Conservation (phyloP, 2,113 vertebrate genomes). For the Brachyhypopomus occidentalis region DNA sequence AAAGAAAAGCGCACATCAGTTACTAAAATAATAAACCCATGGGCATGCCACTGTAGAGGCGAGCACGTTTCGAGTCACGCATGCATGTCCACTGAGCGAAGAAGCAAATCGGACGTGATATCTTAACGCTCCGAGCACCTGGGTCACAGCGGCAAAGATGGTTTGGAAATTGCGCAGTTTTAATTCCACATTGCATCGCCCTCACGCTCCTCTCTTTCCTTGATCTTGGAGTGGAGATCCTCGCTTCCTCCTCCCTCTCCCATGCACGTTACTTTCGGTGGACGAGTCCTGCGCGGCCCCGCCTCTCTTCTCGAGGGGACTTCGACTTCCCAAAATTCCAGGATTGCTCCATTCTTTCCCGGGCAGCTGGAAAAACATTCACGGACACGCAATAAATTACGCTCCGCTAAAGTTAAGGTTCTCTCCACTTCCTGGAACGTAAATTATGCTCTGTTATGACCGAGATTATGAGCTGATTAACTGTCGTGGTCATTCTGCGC, state of each 20-base stretch:
- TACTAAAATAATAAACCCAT: conserved; percentile 44
- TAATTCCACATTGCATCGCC: conserved; percentile 69
- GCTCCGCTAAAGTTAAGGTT: not conserved
- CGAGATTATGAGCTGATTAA: not conserved
- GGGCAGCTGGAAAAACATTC: conserved; percentile 45
- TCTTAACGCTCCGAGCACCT: conserved; percentile 24
- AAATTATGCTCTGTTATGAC: not conserved
- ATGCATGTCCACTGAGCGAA: conserved; percentile 31
- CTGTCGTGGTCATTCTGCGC: not conserved
- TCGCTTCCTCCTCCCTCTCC: conserved; percentile 43
- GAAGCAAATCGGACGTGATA: conserved; percentile 13
- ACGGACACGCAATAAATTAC: conserved; percentile 7
- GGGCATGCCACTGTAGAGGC: conserved; percentile 17
- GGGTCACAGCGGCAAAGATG: conserved; percentile 45
- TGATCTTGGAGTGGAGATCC: conserved; percentile 46
- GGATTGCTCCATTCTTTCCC: conserved; percentile 56
- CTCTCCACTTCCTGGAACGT: not conserved
- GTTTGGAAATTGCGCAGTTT: conserved; percentile 77
- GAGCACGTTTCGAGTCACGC: conserved; percentile 18
- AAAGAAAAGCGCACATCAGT: conserved; percentile 39
- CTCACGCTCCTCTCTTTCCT: conserved; percentile 62
- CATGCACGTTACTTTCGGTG: conserved; percentile 77
- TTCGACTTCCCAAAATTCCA: conserved; percentile 65
- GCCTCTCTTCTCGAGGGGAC: conserved; percentile 64
- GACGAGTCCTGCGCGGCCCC: conserved; percentile 72